Conservation (phyloP, 2,888 invertebrate species). For the Nematopogon swammerdamellus region DNA sequence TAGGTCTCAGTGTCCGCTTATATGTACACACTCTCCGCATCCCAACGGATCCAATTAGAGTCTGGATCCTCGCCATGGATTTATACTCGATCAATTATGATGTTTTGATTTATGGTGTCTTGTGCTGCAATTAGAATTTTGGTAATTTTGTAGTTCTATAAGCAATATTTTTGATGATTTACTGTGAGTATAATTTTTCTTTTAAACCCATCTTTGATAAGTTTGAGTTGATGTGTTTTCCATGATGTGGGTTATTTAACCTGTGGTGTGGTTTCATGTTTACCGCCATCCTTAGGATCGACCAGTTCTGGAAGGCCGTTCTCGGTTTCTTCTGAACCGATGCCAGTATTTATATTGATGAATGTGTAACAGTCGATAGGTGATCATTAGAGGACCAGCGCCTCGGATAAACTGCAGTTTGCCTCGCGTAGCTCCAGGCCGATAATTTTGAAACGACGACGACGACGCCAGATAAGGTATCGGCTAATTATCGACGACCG, state of each 20-base stretch:
- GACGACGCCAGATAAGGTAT: not conserved
- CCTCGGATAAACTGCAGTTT: not conserved
- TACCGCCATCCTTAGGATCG: no score
- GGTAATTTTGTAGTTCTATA: no score
- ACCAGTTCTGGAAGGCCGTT: no score
- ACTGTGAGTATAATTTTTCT: no score
- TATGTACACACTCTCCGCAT: conserved; percentile 21
- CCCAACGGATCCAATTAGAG: conserved; percentile 37
- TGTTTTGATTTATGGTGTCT: not conserved
- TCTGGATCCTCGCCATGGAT: conserved; percentile 40
- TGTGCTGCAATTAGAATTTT: not conserved
- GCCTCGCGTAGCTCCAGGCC: not conserved
- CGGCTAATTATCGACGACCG: not conserved
- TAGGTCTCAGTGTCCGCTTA: conserved; percentile 29
- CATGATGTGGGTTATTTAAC: no score
- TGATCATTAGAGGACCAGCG: not conserved
- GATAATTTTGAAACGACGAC: not conserved
- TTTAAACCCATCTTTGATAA: no score
- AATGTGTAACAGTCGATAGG: not conserved
- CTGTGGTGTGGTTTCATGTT: no score
- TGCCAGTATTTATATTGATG: not conserved
- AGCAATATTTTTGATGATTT: no score
- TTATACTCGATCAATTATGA: conserved; percentile 9
- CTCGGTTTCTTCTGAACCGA: no score
- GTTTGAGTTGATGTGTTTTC: no score